Evolutionary conservation across 2,797 vertebrate genomes (phyloP).

Genomic region (Enteromius trimaculatus): DNA sequence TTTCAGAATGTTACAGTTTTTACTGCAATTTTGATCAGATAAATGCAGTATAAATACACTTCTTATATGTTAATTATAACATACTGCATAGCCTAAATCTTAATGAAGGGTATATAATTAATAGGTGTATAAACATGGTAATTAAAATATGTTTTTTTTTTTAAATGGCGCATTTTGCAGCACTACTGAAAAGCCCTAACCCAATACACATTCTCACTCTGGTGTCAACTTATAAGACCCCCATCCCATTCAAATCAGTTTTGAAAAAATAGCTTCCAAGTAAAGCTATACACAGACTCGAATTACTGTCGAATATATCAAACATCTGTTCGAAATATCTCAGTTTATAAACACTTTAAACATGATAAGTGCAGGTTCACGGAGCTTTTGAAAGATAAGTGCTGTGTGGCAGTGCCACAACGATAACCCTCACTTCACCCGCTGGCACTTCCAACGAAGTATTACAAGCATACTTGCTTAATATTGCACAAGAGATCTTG

Average conservation of each 20-base stretch:
- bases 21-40: background rate
- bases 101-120: background rate
- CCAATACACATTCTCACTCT: background rate
- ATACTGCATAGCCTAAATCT: background rate
- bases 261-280: background rate
- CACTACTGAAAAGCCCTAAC: background rate
- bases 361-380: background rate
- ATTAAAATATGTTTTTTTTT: background rate
- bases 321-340: background rate
- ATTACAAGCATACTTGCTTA: conserved; percentile 21
- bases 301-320: background rate
- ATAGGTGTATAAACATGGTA: background rate
- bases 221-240: background rate
- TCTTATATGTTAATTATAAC: background rate
- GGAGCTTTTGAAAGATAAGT: conserved; percentile 23
- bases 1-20: background rate
- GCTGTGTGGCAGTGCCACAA: conserved; percentile 37
- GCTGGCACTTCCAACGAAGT: conserved; percentile 43
- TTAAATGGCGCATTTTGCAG: background rate
- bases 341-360: background rate
- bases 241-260: background rate
- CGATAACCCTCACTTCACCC: conserved; percentile 26
- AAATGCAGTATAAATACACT: background rate
- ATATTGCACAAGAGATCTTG: conserved; percentile 44
- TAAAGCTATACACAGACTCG: background rate